phyloP scores from a whole-genome alignment of 1,140 invertebrate genomes.

The Drosophila nigromelanica region DNA sequence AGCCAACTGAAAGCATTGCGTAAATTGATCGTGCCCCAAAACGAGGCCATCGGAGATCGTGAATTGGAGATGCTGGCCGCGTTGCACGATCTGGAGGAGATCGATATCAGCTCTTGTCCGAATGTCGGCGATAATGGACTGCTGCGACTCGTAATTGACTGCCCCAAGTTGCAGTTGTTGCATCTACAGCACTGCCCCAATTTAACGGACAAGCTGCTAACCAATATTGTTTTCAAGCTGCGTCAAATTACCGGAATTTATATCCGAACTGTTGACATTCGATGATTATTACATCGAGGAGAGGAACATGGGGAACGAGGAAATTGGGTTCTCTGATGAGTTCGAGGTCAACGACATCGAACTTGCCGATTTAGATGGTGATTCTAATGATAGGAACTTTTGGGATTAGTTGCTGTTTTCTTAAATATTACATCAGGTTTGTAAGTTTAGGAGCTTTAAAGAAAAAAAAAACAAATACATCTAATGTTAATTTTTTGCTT shows the following conservation, averaged over 20 bases:
- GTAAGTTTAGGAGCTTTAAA: too few species aligned
- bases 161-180: constrained; percentile 32
- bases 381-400: background rate
- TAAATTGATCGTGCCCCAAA: constrained; percentile 9
- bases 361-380: too few species aligned
- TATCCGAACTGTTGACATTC: too few species aligned
- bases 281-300: too few species aligned
- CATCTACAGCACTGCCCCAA: background rate
- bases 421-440: too few species aligned
- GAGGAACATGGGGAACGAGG: too few species aligned
- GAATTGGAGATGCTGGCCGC: constrained; percentile 1
- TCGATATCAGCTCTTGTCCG: constrained; percentile 13
- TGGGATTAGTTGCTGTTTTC: background rate
- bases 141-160: constrained; percentile 31
- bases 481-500: background rate
- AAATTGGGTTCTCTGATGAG: too few species aligned
- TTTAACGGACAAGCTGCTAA: constrained; percentile 17
- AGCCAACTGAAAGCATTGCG: constrained; percentile 19
- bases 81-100: constrained; percentile 27
- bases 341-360: too few species aligned
- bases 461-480: background rate
- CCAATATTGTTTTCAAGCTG: constrained; percentile 29
- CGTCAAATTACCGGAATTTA: background rate
- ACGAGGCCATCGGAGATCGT: background rate
- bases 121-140: constrained; percentile 10